A percentile compares a stretch with the other conserved stretches of the same genome.
Evolutionary conservation across 2,113 vertebrate genomes (phyloP).

Genomic region (Stigmatopora argus): DNA sequence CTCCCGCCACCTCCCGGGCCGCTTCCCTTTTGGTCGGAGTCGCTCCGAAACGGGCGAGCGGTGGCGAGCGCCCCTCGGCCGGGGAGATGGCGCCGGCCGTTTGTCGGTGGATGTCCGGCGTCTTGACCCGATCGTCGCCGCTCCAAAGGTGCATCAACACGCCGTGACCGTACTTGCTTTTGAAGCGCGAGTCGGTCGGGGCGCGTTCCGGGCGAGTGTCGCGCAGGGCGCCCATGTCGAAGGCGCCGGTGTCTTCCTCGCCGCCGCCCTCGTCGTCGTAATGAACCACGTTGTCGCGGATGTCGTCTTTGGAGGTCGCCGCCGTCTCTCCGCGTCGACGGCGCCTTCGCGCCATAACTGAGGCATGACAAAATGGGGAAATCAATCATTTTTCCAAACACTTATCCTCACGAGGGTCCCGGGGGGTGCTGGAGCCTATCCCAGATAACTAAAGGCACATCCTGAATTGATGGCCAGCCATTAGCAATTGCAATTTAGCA

Average conservation of each 20-base stretch:
- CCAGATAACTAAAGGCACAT: too few relatives aligned
- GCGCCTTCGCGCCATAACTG: slow-evolving; percentile 79
- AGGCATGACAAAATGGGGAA: slow-evolving; percentile 30
- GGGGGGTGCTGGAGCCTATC: too few relatives aligned
- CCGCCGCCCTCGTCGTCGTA: slow-evolving; percentile 96
- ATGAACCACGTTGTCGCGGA: slow-evolving; percentile 91
- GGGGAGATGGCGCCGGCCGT: slow-evolving; percentile 11
- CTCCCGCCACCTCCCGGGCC: slow-evolving; percentile 81
- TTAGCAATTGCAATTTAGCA: too few relatives aligned
- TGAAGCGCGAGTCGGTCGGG: slow-evolving; percentile 20
- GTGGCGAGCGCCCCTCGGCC: background rate
- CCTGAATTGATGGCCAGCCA: too few relatives aligned
- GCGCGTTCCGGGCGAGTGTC: slow-evolving; percentile 64
- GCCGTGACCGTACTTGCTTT: slow-evolving; percentile 36
- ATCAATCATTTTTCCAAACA: too few relatives aligned
- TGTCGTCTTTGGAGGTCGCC: slow-evolving; percentile 89
- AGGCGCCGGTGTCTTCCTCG: slow-evolving; percentile 89
- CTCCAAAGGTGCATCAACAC: slow-evolving; percentile 59
- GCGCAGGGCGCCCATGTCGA: slow-evolving; percentile 85
- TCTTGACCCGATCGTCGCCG: slow-evolving; percentile 71
- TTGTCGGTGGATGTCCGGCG: slow-evolving; percentile 63
- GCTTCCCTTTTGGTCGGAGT: slow-evolving; percentile 64
- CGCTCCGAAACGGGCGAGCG: background rate
- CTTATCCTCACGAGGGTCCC: too few relatives aligned
- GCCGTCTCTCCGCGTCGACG: slow-evolving; percentile 82